Evolutionary conservation across 1,140 invertebrate species (phyloP).

Genomic region (Drosophila saltans): DNA sequence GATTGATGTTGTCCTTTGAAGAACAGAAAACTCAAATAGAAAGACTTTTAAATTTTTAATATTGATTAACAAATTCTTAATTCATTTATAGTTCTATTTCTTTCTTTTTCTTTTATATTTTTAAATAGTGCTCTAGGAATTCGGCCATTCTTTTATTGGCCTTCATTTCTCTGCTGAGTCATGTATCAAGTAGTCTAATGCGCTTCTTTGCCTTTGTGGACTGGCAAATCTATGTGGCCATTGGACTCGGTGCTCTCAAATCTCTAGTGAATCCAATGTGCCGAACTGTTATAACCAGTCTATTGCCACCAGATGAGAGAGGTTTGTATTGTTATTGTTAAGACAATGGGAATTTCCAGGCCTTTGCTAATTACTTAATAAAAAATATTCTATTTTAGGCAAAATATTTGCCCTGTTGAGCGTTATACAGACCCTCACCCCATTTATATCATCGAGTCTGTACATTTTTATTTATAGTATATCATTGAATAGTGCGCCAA

Average conservation of each 20-base stretch:
- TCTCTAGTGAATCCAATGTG: conserved; percentile 86
- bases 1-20: no score
- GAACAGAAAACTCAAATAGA: no score
- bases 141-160: conserved; percentile 61
- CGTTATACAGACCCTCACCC: conserved; percentile 85
- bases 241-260: conserved; percentile 84
- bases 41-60: no score
- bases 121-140: conserved; percentile 49
- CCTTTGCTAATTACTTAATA: not conserved
- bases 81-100: not conserved
- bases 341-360: not conserved
- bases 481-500: conserved; percentile 84
- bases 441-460: conserved; percentile 85
- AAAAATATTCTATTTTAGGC: conserved; percentile 68
- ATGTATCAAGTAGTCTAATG: conserved; percentile 83
- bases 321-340: conserved; percentile 31
- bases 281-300: conserved; percentile 87
- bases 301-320: conserved; percentile 85
- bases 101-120: not conserved
- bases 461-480: conserved; percentile 86
- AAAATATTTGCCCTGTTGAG: conserved; percentile 86
- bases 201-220: conserved; percentile 85
- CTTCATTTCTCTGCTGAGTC: conserved; percentile 76
- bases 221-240: conserved; percentile 87
- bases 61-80: not conserved